Evolutionary conservation across 2,797 vertebrate species (phyloP).

Genomic region (Cuculus canorus): DNA sequence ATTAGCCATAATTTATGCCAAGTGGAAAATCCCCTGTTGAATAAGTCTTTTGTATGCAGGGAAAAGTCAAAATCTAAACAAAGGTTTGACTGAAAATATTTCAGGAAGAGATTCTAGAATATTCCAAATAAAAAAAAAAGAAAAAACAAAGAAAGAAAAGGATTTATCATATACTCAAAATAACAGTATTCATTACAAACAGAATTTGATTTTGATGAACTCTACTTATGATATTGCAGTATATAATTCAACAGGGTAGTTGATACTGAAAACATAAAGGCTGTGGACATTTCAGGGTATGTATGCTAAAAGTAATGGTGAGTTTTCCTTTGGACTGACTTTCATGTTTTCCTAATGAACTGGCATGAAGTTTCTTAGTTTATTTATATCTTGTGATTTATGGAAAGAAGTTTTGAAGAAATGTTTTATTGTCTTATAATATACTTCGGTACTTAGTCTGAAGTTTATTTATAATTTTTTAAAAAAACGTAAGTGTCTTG

Average conservation of each 20-base stretch:
- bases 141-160: not conserved
- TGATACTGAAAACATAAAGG: not conserved
- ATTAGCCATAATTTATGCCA: not conserved
- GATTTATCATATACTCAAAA: not conserved
- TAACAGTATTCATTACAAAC: not conserved
- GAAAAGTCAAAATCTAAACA: not conserved
- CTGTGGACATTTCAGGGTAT: not conserved
- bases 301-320: not conserved
- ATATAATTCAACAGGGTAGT: not conserved
- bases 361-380: not conserved
- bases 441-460: not conserved
- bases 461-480: not conserved
- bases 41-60: not conserved
- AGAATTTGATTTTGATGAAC: not conserved
- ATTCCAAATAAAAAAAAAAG: not conserved
- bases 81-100: not conserved
- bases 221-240: not conserved
- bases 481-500: not conserved
- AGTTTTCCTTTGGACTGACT: not conserved
- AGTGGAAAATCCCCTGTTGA: not conserved
- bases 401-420: not conserved
- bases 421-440: not conserved
- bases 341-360: not conserved
- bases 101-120: not conserved
- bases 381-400: not conserved